Evolutionary conservation across 2,888 invertebrate genomes (phyloP).

Genomic region (Pterobdella sp.): DNA sequence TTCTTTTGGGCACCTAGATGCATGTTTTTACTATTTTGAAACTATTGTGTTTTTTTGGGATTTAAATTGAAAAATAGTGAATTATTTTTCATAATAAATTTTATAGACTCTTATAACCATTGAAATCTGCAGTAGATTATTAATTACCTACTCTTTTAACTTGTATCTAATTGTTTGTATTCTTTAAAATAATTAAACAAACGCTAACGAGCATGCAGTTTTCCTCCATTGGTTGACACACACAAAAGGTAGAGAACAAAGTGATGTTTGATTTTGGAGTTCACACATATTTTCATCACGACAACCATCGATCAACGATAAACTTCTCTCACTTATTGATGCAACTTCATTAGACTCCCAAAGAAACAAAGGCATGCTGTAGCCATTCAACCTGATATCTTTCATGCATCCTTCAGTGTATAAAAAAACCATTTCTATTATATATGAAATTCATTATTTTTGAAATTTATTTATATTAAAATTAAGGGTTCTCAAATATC

Average conservation of each 20-base stretch:
- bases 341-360: slow-evolving; percentile 38
- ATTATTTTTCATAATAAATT: not conserved
- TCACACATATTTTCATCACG: slow-evolving; percentile 31
- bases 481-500: not conserved
- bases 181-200: no score
- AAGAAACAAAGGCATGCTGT: slow-evolving; percentile 70
- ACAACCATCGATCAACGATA: slow-evolving; percentile 37
- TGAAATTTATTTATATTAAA: not conserved
- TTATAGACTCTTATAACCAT: not conserved
- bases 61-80: not conserved
- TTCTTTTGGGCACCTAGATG: slow-evolving; percentile 18
- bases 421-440: not conserved
- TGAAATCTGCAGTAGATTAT: no score
- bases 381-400: slow-evolving; percentile 80
- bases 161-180: no score
- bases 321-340: slow-evolving; percentile 32
- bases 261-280: slow-evolving; percentile 15
- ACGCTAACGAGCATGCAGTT: slow-evolving; percentile 68
- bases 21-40: no score
- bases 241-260: slow-evolving; percentile 61
- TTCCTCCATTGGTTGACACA: slow-evolving; percentile 96
- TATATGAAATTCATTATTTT: not conserved
- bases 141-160: no score
- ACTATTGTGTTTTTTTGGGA: no score
- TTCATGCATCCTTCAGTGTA: slow-evolving; percentile 58